Base-by-base conservation (phyloP, 2,888 invertebrate genomes). In the Cerastis rubricosa region DNA sequence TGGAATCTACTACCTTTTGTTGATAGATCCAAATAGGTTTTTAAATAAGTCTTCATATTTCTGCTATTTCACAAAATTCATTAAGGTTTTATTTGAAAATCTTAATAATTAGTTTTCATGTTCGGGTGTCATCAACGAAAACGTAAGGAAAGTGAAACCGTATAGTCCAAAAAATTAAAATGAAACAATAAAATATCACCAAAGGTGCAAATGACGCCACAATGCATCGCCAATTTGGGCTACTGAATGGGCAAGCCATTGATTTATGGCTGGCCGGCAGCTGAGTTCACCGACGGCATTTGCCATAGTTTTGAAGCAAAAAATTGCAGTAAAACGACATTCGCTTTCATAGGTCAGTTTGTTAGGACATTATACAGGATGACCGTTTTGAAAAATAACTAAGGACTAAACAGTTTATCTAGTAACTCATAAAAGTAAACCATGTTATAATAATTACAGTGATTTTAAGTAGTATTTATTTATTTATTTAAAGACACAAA, bases 291-390 rank as follows among this genome's bases (percentile, higher is more conserved):
- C 81, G 80, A 77, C 86, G 88, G 79, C 81, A 88, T 85, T 87
- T 74, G 82, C 78, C 22, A 59, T 84, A 81, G 57, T 83, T 88
- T 74, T 76, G 71, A 22, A 61, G 74, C 79, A 84, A 88, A 90
- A 91, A 91, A 91, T 89, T 89, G 87, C 87, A 86, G 69, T 88
- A 90, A 92, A 93, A 91, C 83, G 82, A 90, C 87, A 77, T 84
- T 94, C 91, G 90, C 91, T 95, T 94, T 94, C 93, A 91, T 92
- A 87, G 93, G 93, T 94, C 94, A 94, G 82, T 91, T 89, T 85
- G 77, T 87, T 86, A 76, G 49, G 59, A n/a, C 14, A 43, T 69
- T 29, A 74, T 89, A 91, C 85, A 90, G 90, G 88, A 40, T 79
- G 89, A 22, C n/a, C 19, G 9, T 47, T 40, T 76, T 66, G 12